Evolutionary conservation across 2,888 invertebrate species (phyloP), one percentile per base, ranked within the genome.

Genomic region (Seira ritae): DNA sequence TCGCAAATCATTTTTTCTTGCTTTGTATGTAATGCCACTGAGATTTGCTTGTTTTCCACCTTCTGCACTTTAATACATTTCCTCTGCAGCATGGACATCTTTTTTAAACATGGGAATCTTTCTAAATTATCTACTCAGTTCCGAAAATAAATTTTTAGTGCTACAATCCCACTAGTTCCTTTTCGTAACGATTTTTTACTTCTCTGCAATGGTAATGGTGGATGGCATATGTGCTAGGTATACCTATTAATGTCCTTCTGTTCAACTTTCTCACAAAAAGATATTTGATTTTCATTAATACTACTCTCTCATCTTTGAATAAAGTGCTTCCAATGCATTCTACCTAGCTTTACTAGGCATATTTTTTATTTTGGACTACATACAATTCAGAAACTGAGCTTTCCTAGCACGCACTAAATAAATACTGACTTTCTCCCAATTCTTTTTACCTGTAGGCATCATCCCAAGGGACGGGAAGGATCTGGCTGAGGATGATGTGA

Each of bases 241-340:
- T n/a, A n/a, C 69, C 19, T 69, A 17, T 69, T 17, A 67, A 67
- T 80, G 24, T 12, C 17, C 84, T 60, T 86, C 81, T 88, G 88
- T 71, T 84, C 84, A 77, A 3, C 75, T 87, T 88, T 88, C 88
- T 86, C 88, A 88, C 79, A 85, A n/a, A 42, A n/a, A n/a, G n/a
- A n/a, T n/a, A n/a, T n/a, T n/a, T n/a, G n/a, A n/a, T n/a, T n/a
- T n/a, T n/a, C n/a, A n/a, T n/a, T n/a, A n/a, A n/a, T n/a, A n/a
- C n/a, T n/a, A n/a, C n/a, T n/a, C n/a, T n/a, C n/a, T n/a, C n/a
- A n/a, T n/a, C n/a, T n/a, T n/a, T n/a, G n/a, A n/a, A n/a, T n/a
- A n/a, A n/a, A n/a, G n/a, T n/a, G n/a, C n/a, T n/a, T n/a, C n/a
- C n/a, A n/a, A n/a, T n/a, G n/a, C n/a, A n/a, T n/a, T n/a, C n/a